Percentiles rank a stretch among this genome's conserved stretches.
Evolutionary conservation across 2,113 vertebrate species (phyloP).

Genomic region (Mormoops blainvillei): DNA sequence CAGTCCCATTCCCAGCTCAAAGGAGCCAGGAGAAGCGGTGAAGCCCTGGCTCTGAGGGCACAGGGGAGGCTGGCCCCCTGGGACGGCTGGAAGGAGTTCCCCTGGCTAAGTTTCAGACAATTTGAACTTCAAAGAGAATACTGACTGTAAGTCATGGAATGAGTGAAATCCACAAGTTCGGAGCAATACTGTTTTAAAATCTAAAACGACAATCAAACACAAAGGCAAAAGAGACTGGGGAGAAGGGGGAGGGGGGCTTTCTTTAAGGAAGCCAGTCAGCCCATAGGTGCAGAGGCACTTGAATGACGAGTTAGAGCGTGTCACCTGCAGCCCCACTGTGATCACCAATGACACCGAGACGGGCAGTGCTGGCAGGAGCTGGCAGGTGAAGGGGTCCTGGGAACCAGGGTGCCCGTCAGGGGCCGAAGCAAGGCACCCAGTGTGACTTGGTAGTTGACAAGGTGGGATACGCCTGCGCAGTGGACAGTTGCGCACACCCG

Average conservation of each 20-base stretch:
- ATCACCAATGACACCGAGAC: neutral
- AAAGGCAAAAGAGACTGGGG: neutral
- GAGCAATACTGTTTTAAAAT: neutral
- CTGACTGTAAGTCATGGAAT: neutral
- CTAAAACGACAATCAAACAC: neutral
- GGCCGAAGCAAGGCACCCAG: neutral
- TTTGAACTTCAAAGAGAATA: neutral
- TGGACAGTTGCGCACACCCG: neutral
- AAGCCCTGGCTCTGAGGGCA: rapidly evolving
- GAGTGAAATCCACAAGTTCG: neutral
- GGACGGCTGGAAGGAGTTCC: too few relatives aligned
- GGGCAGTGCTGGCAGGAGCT: rapidly evolving
- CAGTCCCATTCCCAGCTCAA: rapidly evolving
- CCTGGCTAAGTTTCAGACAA: rapidly evolving
- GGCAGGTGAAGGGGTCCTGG: neutral
- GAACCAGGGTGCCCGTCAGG: neutral
- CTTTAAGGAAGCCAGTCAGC: neutral
- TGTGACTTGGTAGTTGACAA: neutral
- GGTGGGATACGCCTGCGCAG: rapidly evolving
- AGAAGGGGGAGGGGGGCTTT: too few relatives aligned
- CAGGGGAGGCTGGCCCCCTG: rapidly evolving
- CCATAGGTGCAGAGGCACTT: rapidly evolving
- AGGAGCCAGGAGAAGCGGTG: neutral
- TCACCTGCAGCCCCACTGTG: rapidly evolving
- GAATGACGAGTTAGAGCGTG: rapidly evolving